Evolutionary conservation across 2,888 invertebrate species (phyloP), one percentile per base, ranked within the genome.

Genomic region (Drosophila imparisetae): DNA sequence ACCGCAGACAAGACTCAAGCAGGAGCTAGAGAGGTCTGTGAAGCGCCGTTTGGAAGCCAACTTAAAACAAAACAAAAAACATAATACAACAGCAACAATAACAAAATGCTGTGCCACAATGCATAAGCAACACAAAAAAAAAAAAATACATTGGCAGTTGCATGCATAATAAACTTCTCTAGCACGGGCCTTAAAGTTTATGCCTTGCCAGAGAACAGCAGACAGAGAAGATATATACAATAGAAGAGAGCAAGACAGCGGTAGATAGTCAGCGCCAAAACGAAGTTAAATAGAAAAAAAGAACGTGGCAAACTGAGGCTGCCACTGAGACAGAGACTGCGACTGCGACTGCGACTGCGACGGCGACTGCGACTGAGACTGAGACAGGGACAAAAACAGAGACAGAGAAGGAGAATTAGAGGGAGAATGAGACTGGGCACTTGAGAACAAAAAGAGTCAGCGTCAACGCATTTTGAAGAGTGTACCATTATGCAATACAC

Each of bases 401-500:
- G 4, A 32, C 11, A 32, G 32, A 66, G 67, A 24, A 34, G n/a
- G 49, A 49, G 66, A 57, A 53, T 32, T 36, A 50, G 53, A 18
- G 24, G 2, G 6, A 48, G 45, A 48, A 27, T 27, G 69, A 67
- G 75, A 72, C 83, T 76, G 68, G 61, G 66, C 71, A 75, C 79
- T 82, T 75, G 57, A 82, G 70, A 61, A 82, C 76, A 79, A 79
- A 66, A 76, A 73, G 71, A 71, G 79, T 78, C 82, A 81, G 75
- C 80, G 81, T 82, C 81, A 81, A 81, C 77, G 81, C 80, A 81
- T 81, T 82, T 77, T 81, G 72, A 82, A 81, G 81, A 77, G 83
- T 59, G 48, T 72, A 58, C 72, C 69, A 80, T 81, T 81, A 83
- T 82, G 73, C 77, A 78, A 68, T 55, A 68, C 53, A 74, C 70